Evolutionary conservation across 2,113 vertebrate species (phyloP).

Genomic region (Capreolus pygargus): DNA sequence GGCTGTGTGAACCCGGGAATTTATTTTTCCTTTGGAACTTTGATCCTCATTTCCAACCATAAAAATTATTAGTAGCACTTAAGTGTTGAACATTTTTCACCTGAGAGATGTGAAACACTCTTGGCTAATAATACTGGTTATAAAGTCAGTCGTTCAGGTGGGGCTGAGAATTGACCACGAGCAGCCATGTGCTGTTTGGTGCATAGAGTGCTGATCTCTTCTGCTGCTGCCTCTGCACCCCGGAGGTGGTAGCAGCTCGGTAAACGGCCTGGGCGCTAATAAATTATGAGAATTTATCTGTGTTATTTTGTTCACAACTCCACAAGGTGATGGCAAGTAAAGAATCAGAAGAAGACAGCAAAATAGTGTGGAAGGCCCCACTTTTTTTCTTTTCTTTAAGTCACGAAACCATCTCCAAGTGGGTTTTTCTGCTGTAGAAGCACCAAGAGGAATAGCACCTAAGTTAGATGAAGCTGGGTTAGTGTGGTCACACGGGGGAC

Average conservation of each 20-base stretch:
- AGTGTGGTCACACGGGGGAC: fast-evolving
- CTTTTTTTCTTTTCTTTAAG: neutral
- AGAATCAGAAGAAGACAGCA: neutral
- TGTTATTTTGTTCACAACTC: neutral
- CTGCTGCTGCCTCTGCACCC: neutral
- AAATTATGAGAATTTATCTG: neutral
- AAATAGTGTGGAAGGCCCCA: neutral
- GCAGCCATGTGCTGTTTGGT: neutral
- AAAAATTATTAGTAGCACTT: slow-evolving; percentile 83
- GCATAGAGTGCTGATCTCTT: neutral
- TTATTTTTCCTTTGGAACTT: slow-evolving; percentile 75
- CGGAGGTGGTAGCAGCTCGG: fast-evolving
- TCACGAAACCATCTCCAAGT: neutral
- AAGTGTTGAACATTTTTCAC: slow-evolving; percentile 81
- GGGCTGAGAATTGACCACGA: neutral
- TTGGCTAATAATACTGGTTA: neutral
- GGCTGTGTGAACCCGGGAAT: slow-evolving; percentile 66
- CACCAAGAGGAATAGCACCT: neutral
- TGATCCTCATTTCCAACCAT: slow-evolving; percentile 84
- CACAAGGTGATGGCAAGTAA: neutral
- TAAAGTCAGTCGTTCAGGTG: neutral
- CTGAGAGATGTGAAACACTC: slow-evolving; percentile 47
- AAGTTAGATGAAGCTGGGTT: neutral
- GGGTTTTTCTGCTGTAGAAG: neutral
- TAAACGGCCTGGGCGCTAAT: neutral